A percentile compares a stretch with the other conserved stretches of the same genome.
Evolutionary conservation across 92 coral and sea anemone genomes (phyloP).

Genomic region (Epizoanthus illoricatus): DNA sequence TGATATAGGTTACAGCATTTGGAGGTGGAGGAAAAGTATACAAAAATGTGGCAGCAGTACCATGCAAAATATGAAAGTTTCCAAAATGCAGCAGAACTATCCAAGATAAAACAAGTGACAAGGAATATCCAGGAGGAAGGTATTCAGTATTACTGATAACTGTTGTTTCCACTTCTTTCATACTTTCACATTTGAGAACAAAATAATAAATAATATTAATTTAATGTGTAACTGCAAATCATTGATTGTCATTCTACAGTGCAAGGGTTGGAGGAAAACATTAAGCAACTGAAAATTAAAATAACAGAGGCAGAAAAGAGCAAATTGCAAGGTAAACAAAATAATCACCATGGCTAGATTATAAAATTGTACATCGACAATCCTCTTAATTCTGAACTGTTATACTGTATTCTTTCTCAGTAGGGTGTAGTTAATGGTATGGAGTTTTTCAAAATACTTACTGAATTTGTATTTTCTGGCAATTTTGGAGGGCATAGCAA

Average conservation of each 20-base stretch:
- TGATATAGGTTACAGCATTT: conserved; percentile 61
- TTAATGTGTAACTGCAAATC: neutral
- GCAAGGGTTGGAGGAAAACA: conserved; percentile 42
- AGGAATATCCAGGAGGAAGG: conserved; percentile 60
- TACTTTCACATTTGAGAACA: neutral
- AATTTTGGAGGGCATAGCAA: no score
- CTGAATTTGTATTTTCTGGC: no score
- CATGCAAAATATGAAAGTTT: conserved; percentile 67
- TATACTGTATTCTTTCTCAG: no score
- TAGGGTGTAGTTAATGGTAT: no score
- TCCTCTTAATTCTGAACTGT: neutral
- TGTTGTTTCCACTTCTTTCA: neutral
- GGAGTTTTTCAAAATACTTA: no score
- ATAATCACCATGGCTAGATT: neutral
- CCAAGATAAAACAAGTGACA: conserved; percentile 62
- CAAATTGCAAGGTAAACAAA: conserved; percentile 66
- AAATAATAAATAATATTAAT: neutral
- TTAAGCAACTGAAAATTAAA: conserved; percentile 56
- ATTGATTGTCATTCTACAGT: conserved; percentile 42
- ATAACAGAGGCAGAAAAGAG: conserved; percentile 70
- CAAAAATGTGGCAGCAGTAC: conserved; percentile 79
- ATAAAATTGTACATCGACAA: neutral
- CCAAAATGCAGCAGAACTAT: conserved; percentile 68
- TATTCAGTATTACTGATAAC: conserved; percentile 19
- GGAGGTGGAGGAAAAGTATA: conserved; percentile 69